Evolutionary conservation across 1,140 invertebrate species (phyloP).

Genomic region (Cydia strobilella): DNA sequence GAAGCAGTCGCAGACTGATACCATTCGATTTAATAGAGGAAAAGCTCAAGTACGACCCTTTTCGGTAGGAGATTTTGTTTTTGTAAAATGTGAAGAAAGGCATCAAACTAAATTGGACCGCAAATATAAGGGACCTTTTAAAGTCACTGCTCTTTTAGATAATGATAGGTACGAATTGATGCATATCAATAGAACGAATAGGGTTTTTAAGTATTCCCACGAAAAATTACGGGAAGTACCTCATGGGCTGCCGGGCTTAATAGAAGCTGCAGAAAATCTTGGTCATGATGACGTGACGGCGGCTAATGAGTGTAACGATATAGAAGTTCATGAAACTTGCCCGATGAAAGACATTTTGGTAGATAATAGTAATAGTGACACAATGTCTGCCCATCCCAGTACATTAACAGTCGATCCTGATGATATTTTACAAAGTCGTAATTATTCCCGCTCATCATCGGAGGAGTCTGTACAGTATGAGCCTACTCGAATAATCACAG

Average conservation of each 20-base stretch:
- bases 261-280: conserved; percentile 20
- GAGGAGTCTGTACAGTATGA: background rate
- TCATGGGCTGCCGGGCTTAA: background rate
- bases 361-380: background rate
- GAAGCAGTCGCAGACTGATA: conserved; percentile 9
- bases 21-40: no score
- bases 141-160: conserved; percentile 21
- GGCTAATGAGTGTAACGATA: background rate
- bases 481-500: background rate
- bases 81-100: conserved; percentile 32
- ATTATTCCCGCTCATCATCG: background rate
- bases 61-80: conserved; percentile 32
- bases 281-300: conserved; percentile 34
- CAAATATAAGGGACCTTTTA: conserved; percentile 33
- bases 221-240: conserved; percentile 32
- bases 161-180: conserved; percentile 33
- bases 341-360: background rate
- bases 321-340: background rate
- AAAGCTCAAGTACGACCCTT: conserved; percentile 27
- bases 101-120: conserved; percentile 33
- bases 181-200: conserved; percentile 28
- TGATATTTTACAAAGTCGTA: no score
- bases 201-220: conserved; percentile 33
- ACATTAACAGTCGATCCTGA: background rate
- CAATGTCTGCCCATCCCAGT: background rate